Percentiles rank a stretch among this genome's conserved stretches.
Conservation (phyloP, 1,140 invertebrate species). For the Popillia japonica region DNA sequence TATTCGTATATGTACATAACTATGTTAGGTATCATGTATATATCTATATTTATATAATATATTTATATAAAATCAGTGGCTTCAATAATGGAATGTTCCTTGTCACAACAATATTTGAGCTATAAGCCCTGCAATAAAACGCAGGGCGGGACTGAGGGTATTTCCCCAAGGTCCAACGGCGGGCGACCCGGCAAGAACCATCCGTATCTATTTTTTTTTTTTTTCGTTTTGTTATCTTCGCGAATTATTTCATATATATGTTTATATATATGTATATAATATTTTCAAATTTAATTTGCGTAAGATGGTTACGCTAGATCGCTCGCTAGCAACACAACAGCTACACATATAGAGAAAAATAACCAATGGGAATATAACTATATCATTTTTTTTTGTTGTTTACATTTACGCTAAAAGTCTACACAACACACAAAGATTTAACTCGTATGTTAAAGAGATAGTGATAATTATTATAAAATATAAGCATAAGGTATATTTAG, state of each 20-base stretch:
- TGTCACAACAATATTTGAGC: constrained; percentile 63
- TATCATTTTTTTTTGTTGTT: constrained; percentile 42
- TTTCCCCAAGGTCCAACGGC: background rate
- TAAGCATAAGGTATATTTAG: constrained; percentile 47
- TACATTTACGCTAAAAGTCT: constrained; percentile 61
- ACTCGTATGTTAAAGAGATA: constrained; percentile 59
- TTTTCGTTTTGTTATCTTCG: constrained; percentile 10
- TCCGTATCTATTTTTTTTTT: no score
- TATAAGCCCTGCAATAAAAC: constrained; percentile 53
- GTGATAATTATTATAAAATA: constrained; percentile 50
- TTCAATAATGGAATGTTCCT: constrained; percentile 61
- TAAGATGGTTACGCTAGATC: constrained; percentile 45
- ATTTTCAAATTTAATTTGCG: constrained; percentile 10
- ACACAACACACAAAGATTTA: constrained; percentile 63
- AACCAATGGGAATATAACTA: constrained; percentile 61
- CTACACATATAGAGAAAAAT: constrained; percentile 61
- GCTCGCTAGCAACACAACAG: constrained; percentile 59
- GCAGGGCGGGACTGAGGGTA: constrained; percentile 51
- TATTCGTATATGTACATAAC: constrained; percentile 33
- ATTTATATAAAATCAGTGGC: constrained; percentile 54
- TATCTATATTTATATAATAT: constrained; percentile 38
- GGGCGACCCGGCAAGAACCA: constrained; percentile 41
- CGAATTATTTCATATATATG: background rate
- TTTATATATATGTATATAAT: background rate
- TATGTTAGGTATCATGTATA: constrained; percentile 42